Evolutionary conservation across 1,140 invertebrate genomes (phyloP), one percentile per base, ranked within the genome.

Genomic region (Odontomachus brunneus): DNA sequence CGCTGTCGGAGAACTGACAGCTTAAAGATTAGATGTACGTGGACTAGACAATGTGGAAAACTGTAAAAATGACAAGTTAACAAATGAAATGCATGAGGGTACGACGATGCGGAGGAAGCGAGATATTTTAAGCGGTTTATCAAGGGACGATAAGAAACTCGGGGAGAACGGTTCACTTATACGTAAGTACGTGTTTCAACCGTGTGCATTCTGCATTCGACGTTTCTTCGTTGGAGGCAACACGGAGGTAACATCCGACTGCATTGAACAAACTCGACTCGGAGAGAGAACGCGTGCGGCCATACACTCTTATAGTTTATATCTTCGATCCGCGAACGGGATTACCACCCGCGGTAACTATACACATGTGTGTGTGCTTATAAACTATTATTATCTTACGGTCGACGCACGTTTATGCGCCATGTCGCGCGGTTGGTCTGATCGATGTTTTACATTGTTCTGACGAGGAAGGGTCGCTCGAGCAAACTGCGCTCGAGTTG

Each of bases 361-460:
- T 63, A 74, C 66, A 38, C 29, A 63, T 60, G 44, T 49, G 44
- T 60, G 44, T 49, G 44, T 19, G 67, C 29, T 82, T 72, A 73
- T 74, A 63, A 82, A 82, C 80, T 82, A 82, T 82, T 82, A 82
- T 82, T 74, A 82, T 82, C 80, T 73, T 82, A 82, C 57, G 69
- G 67, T 82, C 53, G 69, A 73, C 57, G 67, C 57, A 82, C 80
- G 48, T 82, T 82, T 71, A 74, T 73, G 80, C 57, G 57, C 57
- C 24, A 26, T 60, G 57, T 60, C 48, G 60, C 80, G 69, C 48
- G 65, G 80, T 62, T 72, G n/a, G 69, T 4, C 59, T 73, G 80
- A 82, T 60, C 76, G 76, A 81, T 66, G 74, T 62, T 76, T 76
- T 53, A 66, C 63, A 38, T 76, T 76, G 74, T 76, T 66, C 74